phyloP scores from a whole-genome alignment of 2,797 vertebrate species.

The Acestrorhynchus altus region DNA sequence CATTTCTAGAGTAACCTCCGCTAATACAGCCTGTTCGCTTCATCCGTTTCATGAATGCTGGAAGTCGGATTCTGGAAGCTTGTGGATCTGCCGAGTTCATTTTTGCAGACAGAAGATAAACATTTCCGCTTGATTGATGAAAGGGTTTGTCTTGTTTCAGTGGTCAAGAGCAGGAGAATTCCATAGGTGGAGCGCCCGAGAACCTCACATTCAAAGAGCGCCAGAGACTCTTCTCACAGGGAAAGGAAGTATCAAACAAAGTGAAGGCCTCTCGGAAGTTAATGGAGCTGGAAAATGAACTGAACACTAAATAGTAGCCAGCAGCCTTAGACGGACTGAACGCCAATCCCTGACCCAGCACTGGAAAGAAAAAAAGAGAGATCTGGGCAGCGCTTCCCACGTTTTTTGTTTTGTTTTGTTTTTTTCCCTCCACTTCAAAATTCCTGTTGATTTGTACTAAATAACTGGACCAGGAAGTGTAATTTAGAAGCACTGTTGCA shows the following conservation, averaged over 20 bases:
- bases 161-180: conserved; percentile 88
- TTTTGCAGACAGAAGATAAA: background rate
- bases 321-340: conserved; percentile 61
- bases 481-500: conserved; percentile 76
- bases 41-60: background rate
- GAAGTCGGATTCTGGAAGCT: background rate
- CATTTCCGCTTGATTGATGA: background rate
- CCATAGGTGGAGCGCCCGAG: conserved; percentile 86
- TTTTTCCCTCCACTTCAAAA: no score
- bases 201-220: conserved; percentile 95
- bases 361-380: conserved; percentile 38
- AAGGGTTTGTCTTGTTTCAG: conserved; percentile 26
- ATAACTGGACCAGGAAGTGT: conserved; percentile 80
- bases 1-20: background rate
- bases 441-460: conserved; percentile 70
- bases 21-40: background rate
- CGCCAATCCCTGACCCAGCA: conserved; percentile 46
- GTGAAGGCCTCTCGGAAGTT: conserved; percentile 97
- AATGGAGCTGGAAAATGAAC: conserved; percentile 97
- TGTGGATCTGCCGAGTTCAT: background rate
- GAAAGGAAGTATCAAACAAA: conserved; percentile 96
- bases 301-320: conserved; percentile 90
- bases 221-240: conserved; percentile 98
- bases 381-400: conserved; percentile 62
- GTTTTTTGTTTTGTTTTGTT: no score